Evolutionary conservation across 2,888 invertebrate species (phyloP).

Genomic region (Andrena chrysosceles): DNA sequence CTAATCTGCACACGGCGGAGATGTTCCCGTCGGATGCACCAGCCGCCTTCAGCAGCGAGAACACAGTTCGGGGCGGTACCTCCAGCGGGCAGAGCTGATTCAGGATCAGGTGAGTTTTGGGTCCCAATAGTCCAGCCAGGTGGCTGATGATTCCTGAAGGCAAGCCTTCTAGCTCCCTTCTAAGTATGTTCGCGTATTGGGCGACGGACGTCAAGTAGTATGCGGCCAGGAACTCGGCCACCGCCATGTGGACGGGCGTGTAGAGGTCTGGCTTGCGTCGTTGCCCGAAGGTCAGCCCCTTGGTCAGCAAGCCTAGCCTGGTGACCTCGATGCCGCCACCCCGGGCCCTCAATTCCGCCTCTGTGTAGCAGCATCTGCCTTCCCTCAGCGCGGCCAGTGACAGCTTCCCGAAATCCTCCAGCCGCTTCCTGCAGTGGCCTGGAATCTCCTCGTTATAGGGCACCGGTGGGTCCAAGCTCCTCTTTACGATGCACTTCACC

Average conservation of each 20-base stretch:
- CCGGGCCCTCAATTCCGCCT: constrained; percentile 85
- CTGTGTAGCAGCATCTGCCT: constrained; percentile 85
- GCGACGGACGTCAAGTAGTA: constrained; percentile 86
- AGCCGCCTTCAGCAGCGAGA: constrained; percentile 86
- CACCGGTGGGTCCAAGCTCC: constrained; percentile 81
- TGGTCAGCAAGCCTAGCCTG: constrained; percentile 85
- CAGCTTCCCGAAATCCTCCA: constrained; percentile 86
- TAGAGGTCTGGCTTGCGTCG: constrained; percentile 85
- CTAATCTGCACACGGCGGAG: constrained; percentile 85
- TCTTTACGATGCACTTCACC: constrained; percentile 85
- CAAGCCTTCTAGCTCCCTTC: constrained; percentile 86
- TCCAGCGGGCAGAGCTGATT: constrained; percentile 86
- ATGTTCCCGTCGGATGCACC: constrained; percentile 86
- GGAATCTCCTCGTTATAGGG: constrained; percentile 82
- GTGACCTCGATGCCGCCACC: constrained; percentile 84
- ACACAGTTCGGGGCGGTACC: constrained; percentile 86
- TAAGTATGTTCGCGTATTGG: constrained; percentile 85
- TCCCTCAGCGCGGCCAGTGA: constrained; percentile 86
- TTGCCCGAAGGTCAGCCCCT: constrained; percentile 84
- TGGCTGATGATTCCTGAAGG: constrained; percentile 85
- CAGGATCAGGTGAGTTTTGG: constrained; percentile 85
- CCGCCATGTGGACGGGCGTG: constrained; percentile 86
- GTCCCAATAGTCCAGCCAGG: constrained; percentile 86
- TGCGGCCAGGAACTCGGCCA: constrained; percentile 86
- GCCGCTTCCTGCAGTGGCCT: constrained; percentile 84